Evolutionary conservation across 2,113 vertebrate species (phyloP).

Genomic region (Argyrosomus japonicus): DNA sequence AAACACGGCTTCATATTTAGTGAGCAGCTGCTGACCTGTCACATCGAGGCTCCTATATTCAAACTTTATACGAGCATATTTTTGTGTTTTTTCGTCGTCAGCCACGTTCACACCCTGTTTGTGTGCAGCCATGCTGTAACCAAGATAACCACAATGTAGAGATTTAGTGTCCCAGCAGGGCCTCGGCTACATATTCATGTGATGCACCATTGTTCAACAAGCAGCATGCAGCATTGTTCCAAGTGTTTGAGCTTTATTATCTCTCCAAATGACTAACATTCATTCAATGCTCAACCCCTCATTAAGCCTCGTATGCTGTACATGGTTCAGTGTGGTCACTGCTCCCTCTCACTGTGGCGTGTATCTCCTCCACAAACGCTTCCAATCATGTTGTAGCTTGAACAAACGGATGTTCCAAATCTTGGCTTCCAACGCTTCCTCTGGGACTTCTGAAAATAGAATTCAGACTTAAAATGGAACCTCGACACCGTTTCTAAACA

Average conservation of each 20-base stretch:
- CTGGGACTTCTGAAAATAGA: slow-evolving; percentile 58
- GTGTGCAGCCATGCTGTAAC: slow-evolving; percentile 12
- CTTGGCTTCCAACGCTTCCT: slow-evolving; percentile 48
- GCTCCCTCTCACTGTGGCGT: not conserved
- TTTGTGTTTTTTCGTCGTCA: not conserved
- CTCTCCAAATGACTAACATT: not conserved
- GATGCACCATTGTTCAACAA: slow-evolving; percentile 25
- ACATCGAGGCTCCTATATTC: not conserved
- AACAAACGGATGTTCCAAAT: slow-evolving; percentile 46
- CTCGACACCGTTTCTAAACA: slow-evolving; percentile 6
- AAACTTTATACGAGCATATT: not conserved
- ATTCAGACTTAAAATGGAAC: slow-evolving; percentile 17
- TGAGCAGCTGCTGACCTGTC: not conserved
- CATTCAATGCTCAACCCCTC: not conserved
- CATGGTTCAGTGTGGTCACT: not conserved
- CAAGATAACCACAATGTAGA: slow-evolving; percentile 19
- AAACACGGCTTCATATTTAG: not conserved
- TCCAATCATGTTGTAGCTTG: not conserved
- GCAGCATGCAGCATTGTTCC: not conserved
- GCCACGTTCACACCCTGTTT: not conserved
- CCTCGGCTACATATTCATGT: slow-evolving; percentile 26
- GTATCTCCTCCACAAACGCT: not conserved
- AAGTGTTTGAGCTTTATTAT: slow-evolving; percentile 9
- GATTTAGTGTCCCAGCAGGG: slow-evolving; percentile 1
- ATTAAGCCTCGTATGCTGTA: not conserved